phyloP scores from a whole-genome alignment of 2,888 invertebrate genomes.

The Lissocephala sabroskyi region DNA sequence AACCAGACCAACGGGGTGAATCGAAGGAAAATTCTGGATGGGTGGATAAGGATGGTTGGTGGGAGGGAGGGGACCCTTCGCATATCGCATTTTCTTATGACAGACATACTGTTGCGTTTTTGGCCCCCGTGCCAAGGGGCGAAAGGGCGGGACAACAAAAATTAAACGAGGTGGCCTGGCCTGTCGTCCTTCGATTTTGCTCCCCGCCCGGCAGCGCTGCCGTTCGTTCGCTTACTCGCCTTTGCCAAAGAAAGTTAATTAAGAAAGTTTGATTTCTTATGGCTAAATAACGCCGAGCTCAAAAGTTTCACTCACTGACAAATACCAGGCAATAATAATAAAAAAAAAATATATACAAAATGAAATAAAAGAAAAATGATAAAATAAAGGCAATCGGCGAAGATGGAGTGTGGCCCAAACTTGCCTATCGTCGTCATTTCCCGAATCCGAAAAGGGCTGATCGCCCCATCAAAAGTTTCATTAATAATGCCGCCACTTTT shows the following conservation, averaged over 20 bases:
- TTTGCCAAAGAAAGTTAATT: slow-evolving; percentile 53
- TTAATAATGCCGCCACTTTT: too few species aligned
- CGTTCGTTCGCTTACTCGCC: too few species aligned
- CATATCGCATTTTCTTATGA: slow-evolving; percentile 21
- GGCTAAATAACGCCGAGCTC: slow-evolving; percentile 52
- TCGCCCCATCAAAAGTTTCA: too few species aligned
- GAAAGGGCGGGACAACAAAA: neutral
- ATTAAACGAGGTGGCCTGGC: neutral
- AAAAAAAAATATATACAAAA: slow-evolving; percentile 31
- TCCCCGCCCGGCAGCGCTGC: too few species aligned
- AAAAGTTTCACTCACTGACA: slow-evolving; percentile 58
- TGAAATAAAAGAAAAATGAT: slow-evolving; percentile 26
- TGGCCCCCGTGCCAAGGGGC: neutral
- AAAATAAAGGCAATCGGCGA: too few species aligned
- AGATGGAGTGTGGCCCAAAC: too few species aligned
- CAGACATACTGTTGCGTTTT: neutral
- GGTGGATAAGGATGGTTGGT: too few species aligned
- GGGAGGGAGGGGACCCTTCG: slow-evolving; percentile 13
- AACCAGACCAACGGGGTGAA: too few species aligned
- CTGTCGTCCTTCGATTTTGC: slow-evolving; percentile 4
- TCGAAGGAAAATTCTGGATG: too few species aligned
- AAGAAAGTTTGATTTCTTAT: slow-evolving; percentile 63
- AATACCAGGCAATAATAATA: slow-evolving; percentile 55
- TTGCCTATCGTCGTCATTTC: too few species aligned
- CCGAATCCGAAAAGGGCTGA: too few species aligned